phyloP scores from a whole-genome alignment of 2,888 invertebrate genomes.

The Eupithecia pulchellata region DNA sequence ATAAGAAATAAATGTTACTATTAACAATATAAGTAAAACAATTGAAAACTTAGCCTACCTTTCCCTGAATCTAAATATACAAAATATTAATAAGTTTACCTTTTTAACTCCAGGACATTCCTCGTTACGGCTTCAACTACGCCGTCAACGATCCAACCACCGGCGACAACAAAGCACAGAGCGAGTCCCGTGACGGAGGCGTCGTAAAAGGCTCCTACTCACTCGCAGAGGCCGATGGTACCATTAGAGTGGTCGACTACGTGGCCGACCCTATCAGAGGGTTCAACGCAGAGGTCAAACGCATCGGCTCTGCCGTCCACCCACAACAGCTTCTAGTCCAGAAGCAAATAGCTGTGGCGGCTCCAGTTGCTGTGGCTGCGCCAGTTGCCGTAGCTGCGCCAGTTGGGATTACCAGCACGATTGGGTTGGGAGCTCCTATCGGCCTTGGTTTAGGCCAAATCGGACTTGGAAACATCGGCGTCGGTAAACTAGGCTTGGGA shows the following conservation, averaged over 20 bases:
- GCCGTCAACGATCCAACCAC: constrained; percentile 79
- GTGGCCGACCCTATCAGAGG: constrained; percentile 71
- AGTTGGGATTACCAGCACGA: constrained; percentile 6
- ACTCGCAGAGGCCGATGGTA: constrained; percentile 77
- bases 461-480: constrained; percentile 32
- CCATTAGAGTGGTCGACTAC: constrained; percentile 76
- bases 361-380: constrained; percentile 34
- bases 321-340: constrained; percentile 53
- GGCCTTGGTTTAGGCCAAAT: constrained; percentile 43
- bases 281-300: constrained; percentile 79
- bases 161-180: constrained; percentile 79
- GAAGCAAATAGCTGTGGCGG: constrained; percentile 45
- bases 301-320: constrained; percentile 70
- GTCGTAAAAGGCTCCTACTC: constrained; percentile 79
- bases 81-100: not conserved
- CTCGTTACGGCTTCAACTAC: constrained; percentile 80
- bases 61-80: not conserved
- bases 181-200: constrained; percentile 75
- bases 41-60: not conserved
- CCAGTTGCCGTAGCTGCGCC: constrained; percentile 18
- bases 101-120: constrained; percentile 63
- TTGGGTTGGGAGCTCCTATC: constrained; percentile 12
- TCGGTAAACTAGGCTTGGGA: constrained; percentile 32
- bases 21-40: not conserved
- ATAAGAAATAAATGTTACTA: not conserved